phyloP scores from a whole-genome alignment of 2,797 vertebrate species.

The Takifugu ocellatus region DNA sequence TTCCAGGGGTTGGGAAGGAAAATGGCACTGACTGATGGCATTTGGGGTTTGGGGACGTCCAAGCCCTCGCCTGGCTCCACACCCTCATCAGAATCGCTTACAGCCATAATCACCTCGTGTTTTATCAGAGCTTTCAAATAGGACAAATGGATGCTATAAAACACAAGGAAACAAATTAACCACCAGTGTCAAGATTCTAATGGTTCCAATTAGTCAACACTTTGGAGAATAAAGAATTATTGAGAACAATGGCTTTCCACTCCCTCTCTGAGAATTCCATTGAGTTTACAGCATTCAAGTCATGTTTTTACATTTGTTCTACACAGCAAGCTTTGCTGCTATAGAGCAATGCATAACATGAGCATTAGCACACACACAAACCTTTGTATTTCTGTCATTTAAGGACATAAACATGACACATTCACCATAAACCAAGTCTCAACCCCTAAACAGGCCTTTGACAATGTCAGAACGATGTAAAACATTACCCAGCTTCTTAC shows the following conservation, averaged over 20 bases:
- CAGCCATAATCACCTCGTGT: slow-evolving; percentile 62
- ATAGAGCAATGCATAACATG: slow-evolving; percentile 7
- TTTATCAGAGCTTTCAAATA: slow-evolving; percentile 61
- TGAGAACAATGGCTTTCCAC: slow-evolving; percentile 51
- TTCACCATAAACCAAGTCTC: no score
- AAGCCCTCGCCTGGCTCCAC: slow-evolving; percentile 8
- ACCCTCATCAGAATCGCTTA: slow-evolving; percentile 37
- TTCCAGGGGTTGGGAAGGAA: slow-evolving; percentile 14
- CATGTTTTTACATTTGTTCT: slow-evolving; percentile 34
- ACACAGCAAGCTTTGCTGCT: slow-evolving; percentile 14
- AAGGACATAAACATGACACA: no score
- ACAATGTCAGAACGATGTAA: no score
- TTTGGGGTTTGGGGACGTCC: slow-evolving; percentile 23
- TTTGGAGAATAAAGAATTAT: slow-evolving; percentile 64
- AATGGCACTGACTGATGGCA: slow-evolving; percentile 42
- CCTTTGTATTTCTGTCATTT: slow-evolving; percentile 10
- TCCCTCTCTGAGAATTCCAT: slow-evolving; percentile 48
- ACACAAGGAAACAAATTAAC: slow-evolving; percentile 74
- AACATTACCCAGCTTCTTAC: no score
- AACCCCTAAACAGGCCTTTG: no score
- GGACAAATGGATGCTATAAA: slow-evolving; percentile 72
- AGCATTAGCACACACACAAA: slow-evolving; percentile 3
- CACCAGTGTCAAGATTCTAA: slow-evolving; percentile 70
- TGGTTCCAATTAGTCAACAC: slow-evolving; percentile 77
- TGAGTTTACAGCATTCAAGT: slow-evolving; percentile 29